Evolutionary conservation across 2,888 invertebrate species (phyloP).

Genomic region (Cerceris ruficornis): DNA sequence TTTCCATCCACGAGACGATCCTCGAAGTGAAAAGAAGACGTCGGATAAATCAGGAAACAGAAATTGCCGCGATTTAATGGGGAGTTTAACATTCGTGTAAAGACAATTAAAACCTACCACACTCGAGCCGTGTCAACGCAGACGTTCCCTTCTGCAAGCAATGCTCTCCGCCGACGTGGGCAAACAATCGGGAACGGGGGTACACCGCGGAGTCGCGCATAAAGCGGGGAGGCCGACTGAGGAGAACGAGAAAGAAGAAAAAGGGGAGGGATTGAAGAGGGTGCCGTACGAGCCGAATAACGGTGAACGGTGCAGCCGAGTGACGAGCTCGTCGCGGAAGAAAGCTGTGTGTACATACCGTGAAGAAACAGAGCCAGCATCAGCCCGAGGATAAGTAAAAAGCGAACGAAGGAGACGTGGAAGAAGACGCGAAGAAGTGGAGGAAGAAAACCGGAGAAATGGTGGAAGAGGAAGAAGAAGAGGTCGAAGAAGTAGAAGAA

Average conservation of each 20-base stretch:
- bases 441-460: neutral
- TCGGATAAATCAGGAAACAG: constrained; percentile 4
- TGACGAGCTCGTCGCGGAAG: constrained; percentile 61
- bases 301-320: constrained; percentile 61
- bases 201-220: constrained; percentile 16
- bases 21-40: constrained; percentile 5
- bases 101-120: neutral
- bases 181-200: constrained; percentile 11
- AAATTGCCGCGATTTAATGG: neutral
- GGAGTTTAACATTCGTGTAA: neutral
- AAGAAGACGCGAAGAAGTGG: constrained; percentile 6
- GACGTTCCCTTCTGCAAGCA: constrained; percentile 30
- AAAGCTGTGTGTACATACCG: constrained; percentile 37
- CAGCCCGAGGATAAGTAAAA: constrained; percentile 43
- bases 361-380: constrained; percentile 32
- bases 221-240: constrained; percentile 11
- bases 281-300: constrained; percentile 61
- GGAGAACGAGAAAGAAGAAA: constrained; percentile 10
- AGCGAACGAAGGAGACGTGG: constrained; percentile 34
- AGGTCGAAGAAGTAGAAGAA: neutral
- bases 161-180: constrained; percentile 18
- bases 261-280: constrained; percentile 56
- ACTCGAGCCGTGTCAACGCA: constrained; percentile 7
- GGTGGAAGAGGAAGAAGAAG: neutral
- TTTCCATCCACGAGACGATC: neutral